These are phyloP conservation scores for Biston betularia DNA, from an alignment of 2,888 invertebrate genomes.

Conservation along the genomic window DNA sequence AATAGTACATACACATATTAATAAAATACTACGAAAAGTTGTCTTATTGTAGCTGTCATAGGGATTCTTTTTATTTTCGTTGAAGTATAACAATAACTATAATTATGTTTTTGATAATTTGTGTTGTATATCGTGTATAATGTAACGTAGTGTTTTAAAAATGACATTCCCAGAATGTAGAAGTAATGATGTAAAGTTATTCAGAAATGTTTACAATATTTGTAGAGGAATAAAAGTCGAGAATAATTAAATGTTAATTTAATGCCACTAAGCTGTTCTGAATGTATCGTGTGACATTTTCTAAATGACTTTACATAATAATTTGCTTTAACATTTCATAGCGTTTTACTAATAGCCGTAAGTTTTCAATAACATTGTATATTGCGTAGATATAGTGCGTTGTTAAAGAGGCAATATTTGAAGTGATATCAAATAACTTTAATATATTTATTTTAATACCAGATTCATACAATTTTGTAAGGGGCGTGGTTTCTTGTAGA, in stretches of 20 bases:
- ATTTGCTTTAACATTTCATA: slow-evolving; percentile 73
- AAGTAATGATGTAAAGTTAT: slow-evolving; percentile 23
- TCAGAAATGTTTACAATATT: slow-evolving; percentile 14
- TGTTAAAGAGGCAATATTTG: slow-evolving; percentile 53
- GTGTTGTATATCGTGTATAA: slow-evolving; percentile 60
- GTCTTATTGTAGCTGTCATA: too few species aligned
- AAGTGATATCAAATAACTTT: slow-evolving; percentile 55
- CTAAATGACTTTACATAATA: slow-evolving; percentile 3
- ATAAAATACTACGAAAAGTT: too few species aligned
- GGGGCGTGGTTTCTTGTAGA: slow-evolving; percentile 40
- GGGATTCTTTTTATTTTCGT: too few species aligned
- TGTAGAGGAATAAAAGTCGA: background rate
- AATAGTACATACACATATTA: too few species aligned
- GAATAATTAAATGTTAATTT: background rate
- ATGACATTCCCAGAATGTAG: slow-evolving; percentile 78
- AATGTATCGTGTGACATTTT: background rate
- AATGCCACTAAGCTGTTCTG: background rate
- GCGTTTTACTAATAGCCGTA: slow-evolving; percentile 55
- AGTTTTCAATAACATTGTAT: slow-evolving; percentile 54
- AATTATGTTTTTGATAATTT: slow-evolving; percentile 69
- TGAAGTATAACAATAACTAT: slow-evolving; percentile 45
- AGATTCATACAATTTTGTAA: slow-evolving; percentile 48
- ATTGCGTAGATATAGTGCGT: slow-evolving; percentile 52
- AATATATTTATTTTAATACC: slow-evolving; percentile 57
- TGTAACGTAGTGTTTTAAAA: slow-evolving; percentile 56